Conservation (phyloP, 2,113 vertebrate species). For the Syngnathus floridae region DNA sequence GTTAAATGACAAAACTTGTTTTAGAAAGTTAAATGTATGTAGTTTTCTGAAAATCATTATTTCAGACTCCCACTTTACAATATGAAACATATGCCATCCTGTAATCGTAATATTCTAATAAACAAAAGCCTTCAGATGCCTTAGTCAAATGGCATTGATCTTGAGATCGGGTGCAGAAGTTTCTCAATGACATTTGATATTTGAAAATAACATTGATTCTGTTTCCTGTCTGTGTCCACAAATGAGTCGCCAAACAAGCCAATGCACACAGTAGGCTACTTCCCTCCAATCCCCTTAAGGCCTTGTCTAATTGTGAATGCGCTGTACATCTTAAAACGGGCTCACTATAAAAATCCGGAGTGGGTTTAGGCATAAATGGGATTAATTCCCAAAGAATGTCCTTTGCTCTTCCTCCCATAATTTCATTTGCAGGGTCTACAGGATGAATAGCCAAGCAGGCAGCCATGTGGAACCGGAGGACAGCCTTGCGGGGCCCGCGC, state of each 20-base stretch:
- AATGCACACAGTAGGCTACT: slow-evolving; percentile 19
- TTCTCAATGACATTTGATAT: slow-evolving; percentile 5
- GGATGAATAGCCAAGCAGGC: slow-evolving; percentile 74
- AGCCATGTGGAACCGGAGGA: slow-evolving; percentile 63
- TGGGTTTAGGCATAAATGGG: slow-evolving; percentile 71
- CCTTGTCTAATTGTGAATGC: slow-evolving; percentile 68
- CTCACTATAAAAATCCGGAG: slow-evolving; percentile 67
- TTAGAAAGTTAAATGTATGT: not conserved
- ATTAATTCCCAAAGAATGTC: slow-evolving; percentile 76
- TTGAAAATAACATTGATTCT: slow-evolving; percentile 11
- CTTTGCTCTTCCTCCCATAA: slow-evolving; percentile 74
- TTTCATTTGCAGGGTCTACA: slow-evolving; percentile 74
- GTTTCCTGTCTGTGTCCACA: slow-evolving; percentile 19
- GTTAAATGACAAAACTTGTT: not conserved
- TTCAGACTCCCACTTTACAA: slow-evolving; percentile 10
- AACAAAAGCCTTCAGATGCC: slow-evolving; percentile 5
- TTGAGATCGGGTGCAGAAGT: slow-evolving; percentile 3
- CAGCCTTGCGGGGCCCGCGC: slow-evolving; percentile 56
- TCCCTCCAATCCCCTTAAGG: slow-evolving; percentile 45
- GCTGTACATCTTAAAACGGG: slow-evolving; percentile 55
- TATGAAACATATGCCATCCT: not conserved
- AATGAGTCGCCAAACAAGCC: slow-evolving; percentile 40
- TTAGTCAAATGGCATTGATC: not conserved
- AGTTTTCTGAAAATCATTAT: not conserved
- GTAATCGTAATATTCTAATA: slow-evolving; percentile 2